Evolutionary conservation across 2,113 vertebrate species (phyloP), one percentile per base, ranked within the genome.

Genomic region (Piprites chloris): DNA sequence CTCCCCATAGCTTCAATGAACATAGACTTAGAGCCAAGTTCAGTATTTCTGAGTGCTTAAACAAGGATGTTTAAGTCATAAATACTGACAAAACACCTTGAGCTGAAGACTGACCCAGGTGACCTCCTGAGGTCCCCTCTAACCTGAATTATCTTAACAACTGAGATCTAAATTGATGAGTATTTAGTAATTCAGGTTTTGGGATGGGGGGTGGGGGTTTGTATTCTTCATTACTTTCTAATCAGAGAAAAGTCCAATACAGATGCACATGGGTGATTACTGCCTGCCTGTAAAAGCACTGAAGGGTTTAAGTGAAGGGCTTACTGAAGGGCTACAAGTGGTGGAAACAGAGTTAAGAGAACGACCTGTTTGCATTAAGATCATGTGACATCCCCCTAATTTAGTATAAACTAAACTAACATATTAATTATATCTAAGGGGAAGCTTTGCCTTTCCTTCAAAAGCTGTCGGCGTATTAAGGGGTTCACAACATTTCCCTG

Each of bases 141-240:
- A 27, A 76, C 7, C 9, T 24, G 44, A 85, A 68, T 24, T 67
- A 44, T 39, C 33, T 22, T 44, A 44, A 52, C 11, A 78, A 47
- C 6, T 44, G 11, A 26, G 9, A 32, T 55, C 8, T 68, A 37
- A 66, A 33, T 68, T 72, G 44, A 59, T 41, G 4, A 26, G 27
- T 50, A 78, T 61, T 83, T 62, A 47, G 9, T 49, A 26, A 63
- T 37, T 78, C 30, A 24, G 20, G 9, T 27, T 33, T 56, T 33
- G 50, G 26, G 49, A 26, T 26, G 49, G 14, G 13, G 13, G 49
- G n/a, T n/a, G 8, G 49, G 19, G 4, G 1, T 0, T 6, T 53
- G 5, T 27, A 24, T 26, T 79, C 20, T 44, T 69, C 28, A 10
- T 62, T 73, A 15, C 11, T 62, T n/a, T 74, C 37, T 14, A 61